Evolutionary conservation across 2,888 invertebrate genomes (phyloP).

Genomic region (Glyphotaelius pellucidus): DNA sequence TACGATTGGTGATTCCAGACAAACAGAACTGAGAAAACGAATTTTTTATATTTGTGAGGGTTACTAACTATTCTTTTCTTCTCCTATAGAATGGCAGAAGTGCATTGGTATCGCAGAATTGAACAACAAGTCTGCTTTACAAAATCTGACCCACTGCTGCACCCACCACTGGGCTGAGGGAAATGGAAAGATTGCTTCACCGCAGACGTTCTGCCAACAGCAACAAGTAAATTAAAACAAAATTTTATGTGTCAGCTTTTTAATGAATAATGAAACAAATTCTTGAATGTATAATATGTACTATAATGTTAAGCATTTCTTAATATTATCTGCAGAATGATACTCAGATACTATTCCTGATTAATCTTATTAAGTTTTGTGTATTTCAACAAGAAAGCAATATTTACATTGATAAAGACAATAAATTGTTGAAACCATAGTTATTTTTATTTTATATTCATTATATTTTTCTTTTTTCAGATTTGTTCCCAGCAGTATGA

Average conservation of each 20-base stretch:
- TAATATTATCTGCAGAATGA: background rate
- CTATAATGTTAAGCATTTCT: background rate
- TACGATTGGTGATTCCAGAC: no score
- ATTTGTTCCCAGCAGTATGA: constrained; percentile 82
- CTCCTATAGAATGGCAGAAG: constrained; percentile 78
- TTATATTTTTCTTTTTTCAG: constrained; percentile 68
- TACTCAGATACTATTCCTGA: background rate
- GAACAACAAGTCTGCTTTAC: constrained; percentile 74
- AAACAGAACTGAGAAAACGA: no score
- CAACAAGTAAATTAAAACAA: constrained; percentile 72
- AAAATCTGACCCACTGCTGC: constrained; percentile 76
- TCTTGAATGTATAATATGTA: background rate
- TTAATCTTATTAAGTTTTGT: no score
- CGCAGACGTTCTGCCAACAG: constrained; percentile 76
- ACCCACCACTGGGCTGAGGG: constrained; percentile 76
- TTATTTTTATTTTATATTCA: background rate
- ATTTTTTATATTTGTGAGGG: background rate
- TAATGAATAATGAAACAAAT: background rate
- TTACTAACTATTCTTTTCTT: background rate
- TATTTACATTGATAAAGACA: background rate
- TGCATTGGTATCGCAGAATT: constrained; percentile 72
- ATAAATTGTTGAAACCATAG: background rate
- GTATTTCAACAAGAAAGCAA: background rate
- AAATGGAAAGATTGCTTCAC: constrained; percentile 77
- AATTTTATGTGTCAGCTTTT: background rate